A percentile compares a stretch with the other conserved stretches of the same genome.
Conservation (phyloP, 35 echinoderm and acorn worm genomes). For the Chiridota heheva region DNA sequence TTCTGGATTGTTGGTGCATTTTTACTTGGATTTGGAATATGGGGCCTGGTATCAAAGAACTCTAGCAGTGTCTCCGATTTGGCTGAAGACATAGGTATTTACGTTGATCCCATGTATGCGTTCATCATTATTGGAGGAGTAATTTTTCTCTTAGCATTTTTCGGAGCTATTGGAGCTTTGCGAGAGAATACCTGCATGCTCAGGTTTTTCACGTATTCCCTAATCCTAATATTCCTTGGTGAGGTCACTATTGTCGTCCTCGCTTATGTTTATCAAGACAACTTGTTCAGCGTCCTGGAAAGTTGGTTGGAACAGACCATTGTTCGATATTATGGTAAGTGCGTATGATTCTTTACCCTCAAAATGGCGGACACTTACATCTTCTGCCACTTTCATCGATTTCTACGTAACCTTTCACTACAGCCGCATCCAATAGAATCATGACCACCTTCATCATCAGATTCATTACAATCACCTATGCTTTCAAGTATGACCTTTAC, state of each 20-base stretch:
- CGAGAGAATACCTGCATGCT: conserved; percentile 82
- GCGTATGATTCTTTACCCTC: too few relatives aligned
- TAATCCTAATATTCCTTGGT: conserved; percentile 78
- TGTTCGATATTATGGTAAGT: conserved; percentile 75
- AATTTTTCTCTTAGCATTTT: conserved; percentile 67
- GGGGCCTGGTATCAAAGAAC: conserved; percentile 82
- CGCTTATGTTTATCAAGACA: conserved; percentile 79
- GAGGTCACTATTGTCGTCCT: conserved; percentile 80
- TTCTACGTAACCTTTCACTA: neutral
- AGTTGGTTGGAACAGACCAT: conserved; percentile 75
- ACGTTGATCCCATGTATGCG: conserved; percentile 86
- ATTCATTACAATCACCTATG: neutral
- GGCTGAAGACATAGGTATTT: conserved; percentile 71
- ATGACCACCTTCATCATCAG: neutral
- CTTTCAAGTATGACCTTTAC: too few relatives aligned
- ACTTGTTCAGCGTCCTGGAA: conserved; percentile 56
- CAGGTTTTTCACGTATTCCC: conserved; percentile 71
- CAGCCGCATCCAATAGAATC: neutral
- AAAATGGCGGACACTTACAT: neutral
- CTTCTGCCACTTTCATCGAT: neutral
- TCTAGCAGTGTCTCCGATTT: conserved; percentile 60
- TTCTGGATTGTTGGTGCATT: conserved; percentile 88
- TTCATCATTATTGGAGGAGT: conserved; percentile 80
- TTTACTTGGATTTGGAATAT: conserved; percentile 81
- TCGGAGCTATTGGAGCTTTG: conserved; percentile 70